A percentile compares a stretch with the other conserved stretches of the same genome.
Conservation (phyloP, 2,113 vertebrate species). For the Toxostoma redivivum region DNA sequence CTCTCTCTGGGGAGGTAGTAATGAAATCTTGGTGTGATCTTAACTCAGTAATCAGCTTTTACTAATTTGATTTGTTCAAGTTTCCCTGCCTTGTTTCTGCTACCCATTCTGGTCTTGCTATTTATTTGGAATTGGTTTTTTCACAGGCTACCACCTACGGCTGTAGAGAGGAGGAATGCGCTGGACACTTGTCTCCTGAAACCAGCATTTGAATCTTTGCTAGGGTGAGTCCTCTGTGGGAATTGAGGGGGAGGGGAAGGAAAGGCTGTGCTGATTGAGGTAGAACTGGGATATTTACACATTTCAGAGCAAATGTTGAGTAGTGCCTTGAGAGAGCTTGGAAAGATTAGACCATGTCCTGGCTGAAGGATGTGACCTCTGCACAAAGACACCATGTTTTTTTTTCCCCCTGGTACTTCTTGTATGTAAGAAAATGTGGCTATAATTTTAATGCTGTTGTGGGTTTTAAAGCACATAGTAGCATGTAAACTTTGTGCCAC, state of each 20-base stretch:
- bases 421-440: not conserved
- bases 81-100: not conserved
- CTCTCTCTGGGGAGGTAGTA: not conserved
- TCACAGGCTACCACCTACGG: constrained; percentile 13
- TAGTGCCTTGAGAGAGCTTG: not conserved
- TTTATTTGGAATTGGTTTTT: not conserved
- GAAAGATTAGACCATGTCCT: not conserved
- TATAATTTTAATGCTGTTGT: not conserved
- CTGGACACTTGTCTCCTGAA: constrained; percentile 19
- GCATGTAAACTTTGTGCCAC: not conserved
- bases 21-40: not conserved
- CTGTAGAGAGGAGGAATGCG: not conserved
- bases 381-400: not conserved
- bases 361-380: not conserved
- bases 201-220: constrained; percentile 23
- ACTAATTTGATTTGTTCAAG: not conserved
- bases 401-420: not conserved
- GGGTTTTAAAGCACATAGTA: not conserved
- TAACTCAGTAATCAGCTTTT: not conserved
- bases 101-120: not conserved
- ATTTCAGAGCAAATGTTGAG: not conserved
- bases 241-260: not conserved
- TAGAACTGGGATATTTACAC: not conserved
- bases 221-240: constrained; percentile 38
- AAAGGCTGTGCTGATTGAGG: not conserved